Evolutionary conservation across 2,888 invertebrate species (phyloP).

Genomic region (Watsonalla binaria): DNA sequence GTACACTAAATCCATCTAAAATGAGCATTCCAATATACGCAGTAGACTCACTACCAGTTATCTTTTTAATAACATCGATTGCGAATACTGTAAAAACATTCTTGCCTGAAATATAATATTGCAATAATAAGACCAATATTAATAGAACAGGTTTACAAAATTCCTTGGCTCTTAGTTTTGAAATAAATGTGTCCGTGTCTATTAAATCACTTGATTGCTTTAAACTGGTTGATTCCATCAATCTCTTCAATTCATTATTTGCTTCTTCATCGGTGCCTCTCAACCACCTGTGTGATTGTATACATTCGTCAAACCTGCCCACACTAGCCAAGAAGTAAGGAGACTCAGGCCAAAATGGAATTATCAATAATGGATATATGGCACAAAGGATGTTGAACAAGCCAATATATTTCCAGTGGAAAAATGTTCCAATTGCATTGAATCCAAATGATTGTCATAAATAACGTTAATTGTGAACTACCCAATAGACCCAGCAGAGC

Average conservation of each 20-base stretch:
- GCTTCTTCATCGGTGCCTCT: slow-evolving; percentile 21
- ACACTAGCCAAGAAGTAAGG: slow-evolving; percentile 21
- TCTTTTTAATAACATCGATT: neutral
- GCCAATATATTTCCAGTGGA: slow-evolving; percentile 15
- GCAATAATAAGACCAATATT: neutral
- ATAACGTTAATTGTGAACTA: neutral
- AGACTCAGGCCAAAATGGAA: slow-evolving; percentile 15
- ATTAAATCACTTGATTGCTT: neutral
- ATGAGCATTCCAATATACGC: neutral
- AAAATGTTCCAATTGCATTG: slow-evolving; percentile 9
- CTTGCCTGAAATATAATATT: neutral
- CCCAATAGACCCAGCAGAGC: neutral
- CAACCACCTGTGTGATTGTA: slow-evolving; percentile 21
- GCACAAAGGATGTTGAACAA: slow-evolving; percentile 15
- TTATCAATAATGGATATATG: slow-evolving; percentile 12
- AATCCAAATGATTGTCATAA: slow-evolving; percentile 11
- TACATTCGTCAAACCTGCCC: slow-evolving; percentile 21
- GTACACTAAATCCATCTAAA: neutral
- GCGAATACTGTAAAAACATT: neutral
- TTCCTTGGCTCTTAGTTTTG: neutral
- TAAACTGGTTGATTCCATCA: slow-evolving; percentile 8
- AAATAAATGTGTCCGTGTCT: no score
- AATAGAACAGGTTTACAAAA: neutral
- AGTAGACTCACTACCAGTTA: neutral
- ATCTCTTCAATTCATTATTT: slow-evolving; percentile 17